phyloP scores from a whole-genome alignment of 2,888 invertebrate genomes.

The Lycocerus yunnanus region DNA sequence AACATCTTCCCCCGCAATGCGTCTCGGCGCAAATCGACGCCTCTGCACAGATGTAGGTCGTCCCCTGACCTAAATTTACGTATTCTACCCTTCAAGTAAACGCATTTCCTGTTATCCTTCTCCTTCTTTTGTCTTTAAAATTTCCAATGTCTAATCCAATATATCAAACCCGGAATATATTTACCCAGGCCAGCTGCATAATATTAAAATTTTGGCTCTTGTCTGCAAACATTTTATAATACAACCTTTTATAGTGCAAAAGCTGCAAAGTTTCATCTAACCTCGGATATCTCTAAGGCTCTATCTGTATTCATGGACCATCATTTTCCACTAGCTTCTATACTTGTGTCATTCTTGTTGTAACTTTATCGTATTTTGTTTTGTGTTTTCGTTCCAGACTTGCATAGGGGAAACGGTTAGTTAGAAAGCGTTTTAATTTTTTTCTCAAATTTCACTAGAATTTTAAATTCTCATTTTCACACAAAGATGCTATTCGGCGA shows the following conservation, averaged over 20 bases:
- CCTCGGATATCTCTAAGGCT: constrained; percentile 44
- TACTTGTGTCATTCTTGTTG: not conserved
- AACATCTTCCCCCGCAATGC: constrained; percentile 34
- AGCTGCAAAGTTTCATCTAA: constrained; percentile 43
- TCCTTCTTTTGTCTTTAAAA: constrained; percentile 1
- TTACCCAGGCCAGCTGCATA: not conserved
- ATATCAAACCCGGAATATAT: not conserved
- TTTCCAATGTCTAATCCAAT: not conserved
- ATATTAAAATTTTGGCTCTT: constrained; percentile 3
- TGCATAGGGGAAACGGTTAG: not conserved
- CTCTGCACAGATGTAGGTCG: constrained; percentile 39
- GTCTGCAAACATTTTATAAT: constrained; percentile 31
- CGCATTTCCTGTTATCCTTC: constrained; percentile 39
- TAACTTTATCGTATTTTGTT: constrained; percentile 11
- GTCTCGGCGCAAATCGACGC: constrained; percentile 35
- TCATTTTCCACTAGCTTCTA: constrained; percentile 25
- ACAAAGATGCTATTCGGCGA: not conserved
- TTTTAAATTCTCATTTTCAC: not conserved
- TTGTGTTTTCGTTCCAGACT: not conserved
- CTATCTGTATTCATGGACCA: constrained; percentile 44
- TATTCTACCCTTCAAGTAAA: constrained; percentile 44
- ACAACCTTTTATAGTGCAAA: constrained; percentile 41
- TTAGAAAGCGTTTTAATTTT: not conserved
- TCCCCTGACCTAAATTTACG: constrained; percentile 43
- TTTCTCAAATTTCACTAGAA: not conserved